Base-by-base conservation (phyloP, 2,888 invertebrate species). In the Diachrysia chrysitis region DNA sequence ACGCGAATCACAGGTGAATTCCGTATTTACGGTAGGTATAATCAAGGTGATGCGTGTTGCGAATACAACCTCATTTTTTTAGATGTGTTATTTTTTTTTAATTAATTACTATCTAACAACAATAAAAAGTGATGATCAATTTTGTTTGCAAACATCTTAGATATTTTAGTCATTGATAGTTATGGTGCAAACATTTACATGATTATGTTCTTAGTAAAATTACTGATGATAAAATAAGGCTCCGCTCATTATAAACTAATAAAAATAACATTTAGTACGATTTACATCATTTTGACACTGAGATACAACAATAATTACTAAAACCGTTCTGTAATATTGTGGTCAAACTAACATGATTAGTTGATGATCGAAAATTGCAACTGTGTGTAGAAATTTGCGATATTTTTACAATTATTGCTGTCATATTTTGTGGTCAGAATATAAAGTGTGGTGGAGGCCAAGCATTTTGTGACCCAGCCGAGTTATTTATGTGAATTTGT, bases 401-500 rank as follows among this genome's bases (percentile, higher is more conserved):
- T n/a, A 42, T n/a, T 42, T 42, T 42, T 42, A 42, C 42, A n/a
- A 42, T 37, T 37, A 37, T 42, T 16, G 16, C n/a, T 42, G 42
- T 42, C n/a, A n/a, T 42, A 42, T 42, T 42, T 42, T 32, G 62
- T 66, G 46, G 69, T 65, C 59, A n/a, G 19, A 23, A 56, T 32
- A 58, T 58, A 66, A 29, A 62, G 25, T 48, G 56, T 58, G 55
- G 58, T 63, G 55, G n/a, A n/a, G n/a, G n/a, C 35, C 16, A 48
- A 67, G 10, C 42, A 53, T 46, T 55, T 51, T 61, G 66, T 53
- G 66, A 58, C 62, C 37, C 21, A 35, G n/a, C 56, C 25, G 42
- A 70, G 51, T 63, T 77, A 69, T 83, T 82, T 77, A 59, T 67
- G 78, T 71, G 67, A 79, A 83, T 80, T 80, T 69, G 83, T 79